Evolutionary conservation across 2,797 vertebrate genomes (phyloP).

Genomic region (Phalloptychus januarius): DNA sequence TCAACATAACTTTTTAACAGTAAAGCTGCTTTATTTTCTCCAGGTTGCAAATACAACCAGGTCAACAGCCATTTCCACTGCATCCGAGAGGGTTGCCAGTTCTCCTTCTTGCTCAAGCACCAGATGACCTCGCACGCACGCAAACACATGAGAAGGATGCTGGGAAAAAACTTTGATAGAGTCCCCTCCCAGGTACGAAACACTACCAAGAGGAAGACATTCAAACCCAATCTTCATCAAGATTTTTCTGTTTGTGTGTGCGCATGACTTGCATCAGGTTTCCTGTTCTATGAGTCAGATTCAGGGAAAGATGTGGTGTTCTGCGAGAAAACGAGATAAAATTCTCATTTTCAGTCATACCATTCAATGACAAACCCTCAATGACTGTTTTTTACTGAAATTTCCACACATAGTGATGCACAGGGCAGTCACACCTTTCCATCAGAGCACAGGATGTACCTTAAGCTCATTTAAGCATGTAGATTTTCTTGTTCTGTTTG

Average conservation of each 20-base stretch:
- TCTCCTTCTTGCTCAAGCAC: constrained; percentile 99
- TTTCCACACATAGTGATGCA: constrained; percentile 13
- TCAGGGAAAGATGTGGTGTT: constrained; percentile 26
- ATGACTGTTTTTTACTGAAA: constrained; percentile 31
- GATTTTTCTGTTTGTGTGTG: constrained; percentile 1
- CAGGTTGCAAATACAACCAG: constrained; percentile 99
- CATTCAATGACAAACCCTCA: constrained; percentile 40
- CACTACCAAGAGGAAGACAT: neutral
- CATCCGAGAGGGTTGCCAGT: constrained; percentile 98
- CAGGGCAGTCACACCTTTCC: constrained; percentile 1
- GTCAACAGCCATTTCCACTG: constrained; percentile 99
- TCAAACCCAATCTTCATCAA: constrained; percentile 14
- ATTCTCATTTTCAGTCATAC: constrained; percentile 44
- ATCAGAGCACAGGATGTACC: constrained; percentile 23
- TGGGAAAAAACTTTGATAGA: constrained; percentile 98
- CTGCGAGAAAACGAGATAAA: neutral
- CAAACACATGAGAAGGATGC: constrained; percentile 99
- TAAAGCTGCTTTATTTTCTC: constrained; percentile 3
- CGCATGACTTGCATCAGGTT: neutral
- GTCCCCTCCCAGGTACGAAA: constrained; percentile 90
- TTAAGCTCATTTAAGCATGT: constrained; percentile 40
- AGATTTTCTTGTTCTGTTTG: constrained; percentile 58
- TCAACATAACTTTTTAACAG: neutral
- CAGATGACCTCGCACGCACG: constrained; percentile 99
- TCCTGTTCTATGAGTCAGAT: constrained; percentile 57